Conservation (phyloP, 2,797 vertebrate genomes). For the Tolypeutes matacus region DNA sequence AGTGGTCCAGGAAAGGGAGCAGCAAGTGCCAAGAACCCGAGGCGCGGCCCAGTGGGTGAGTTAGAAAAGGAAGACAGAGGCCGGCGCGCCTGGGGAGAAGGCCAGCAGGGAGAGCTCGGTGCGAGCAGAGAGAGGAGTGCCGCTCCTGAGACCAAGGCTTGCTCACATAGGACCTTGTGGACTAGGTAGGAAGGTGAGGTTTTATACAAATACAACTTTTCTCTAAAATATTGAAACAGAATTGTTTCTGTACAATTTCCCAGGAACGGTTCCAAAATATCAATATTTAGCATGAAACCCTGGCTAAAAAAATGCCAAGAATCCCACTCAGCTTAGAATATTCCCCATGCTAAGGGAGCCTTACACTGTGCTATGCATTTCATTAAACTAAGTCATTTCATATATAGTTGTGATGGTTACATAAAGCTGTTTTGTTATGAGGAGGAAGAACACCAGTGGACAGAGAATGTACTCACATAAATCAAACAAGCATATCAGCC, state of each 20-base stretch:
- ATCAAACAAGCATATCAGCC: background rate
- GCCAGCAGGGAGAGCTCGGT: background rate
- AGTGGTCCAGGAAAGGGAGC: background rate
- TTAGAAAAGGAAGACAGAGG: background rate
- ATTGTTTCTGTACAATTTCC: slow-evolving; percentile 49
- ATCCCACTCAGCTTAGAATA: slow-evolving; percentile 47
- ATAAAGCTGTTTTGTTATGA: background rate
- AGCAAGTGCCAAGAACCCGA: background rate
- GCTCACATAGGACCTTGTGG: background rate
- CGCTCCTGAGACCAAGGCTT: background rate
- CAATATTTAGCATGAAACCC: slow-evolving; percentile 20
- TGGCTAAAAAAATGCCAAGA: slow-evolving; percentile 56
- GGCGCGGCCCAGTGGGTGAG: background rate
- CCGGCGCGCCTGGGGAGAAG: background rate
- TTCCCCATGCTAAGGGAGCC: background rate
- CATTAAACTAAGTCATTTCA: slow-evolving; percentile 51
- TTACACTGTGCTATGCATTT: background rate
- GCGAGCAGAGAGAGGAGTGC: background rate
- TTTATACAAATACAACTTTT: slow-evolving; percentile 29
- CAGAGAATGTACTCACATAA: slow-evolving; percentile 9
- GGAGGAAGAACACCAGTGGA: background rate
- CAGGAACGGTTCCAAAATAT: slow-evolving; percentile 60
- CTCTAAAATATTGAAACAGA: slow-evolving; percentile 9
- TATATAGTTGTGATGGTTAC: background rate
- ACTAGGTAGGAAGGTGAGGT: background rate